Conservation (phyloP, 2,113 vertebrate genomes). For the Sminthopsis crassicaudata region DNA sequence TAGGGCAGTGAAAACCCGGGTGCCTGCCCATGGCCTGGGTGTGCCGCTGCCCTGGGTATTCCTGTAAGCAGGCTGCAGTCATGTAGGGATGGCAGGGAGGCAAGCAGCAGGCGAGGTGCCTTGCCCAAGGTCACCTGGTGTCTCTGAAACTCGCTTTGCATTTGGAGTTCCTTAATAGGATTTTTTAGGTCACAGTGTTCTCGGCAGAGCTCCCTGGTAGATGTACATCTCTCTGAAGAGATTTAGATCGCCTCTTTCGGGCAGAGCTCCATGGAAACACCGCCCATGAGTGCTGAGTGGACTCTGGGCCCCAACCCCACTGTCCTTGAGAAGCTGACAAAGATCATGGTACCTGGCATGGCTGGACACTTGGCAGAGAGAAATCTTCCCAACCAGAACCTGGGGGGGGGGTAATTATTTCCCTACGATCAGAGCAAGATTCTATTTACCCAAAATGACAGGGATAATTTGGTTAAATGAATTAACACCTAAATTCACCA, state of each 20-base stretch:
- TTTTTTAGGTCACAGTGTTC: slow-evolving; percentile 82
- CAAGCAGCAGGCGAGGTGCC: slow-evolving; percentile 41
- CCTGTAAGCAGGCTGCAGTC: slow-evolving; percentile 21
- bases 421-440: slow-evolving; percentile 53
- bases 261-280: slow-evolving; percentile 80
- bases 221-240: slow-evolving; percentile 80
- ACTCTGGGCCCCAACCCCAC: slow-evolving; percentile 45
- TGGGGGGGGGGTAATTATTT: slow-evolving; percentile 44
- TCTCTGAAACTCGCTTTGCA: slow-evolving; percentile 74
- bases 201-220: slow-evolving; percentile 80
- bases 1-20: slow-evolving; percentile 60
- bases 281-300: slow-evolving; percentile 69
- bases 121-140: slow-evolving; percentile 69
- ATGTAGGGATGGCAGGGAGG: slow-evolving; percentile 20
- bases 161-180: slow-evolving; percentile 77
- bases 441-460: slow-evolving; percentile 55
- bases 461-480: slow-evolving; percentile 67
- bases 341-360: slow-evolving; percentile 44
- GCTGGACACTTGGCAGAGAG: slow-evolving; percentile 58
- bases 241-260: slow-evolving; percentile 79
- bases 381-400: slow-evolving; percentile 26
- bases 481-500: slow-evolving; percentile 56
- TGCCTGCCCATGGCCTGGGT: slow-evolving; percentile 35
- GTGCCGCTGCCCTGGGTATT: neutral
- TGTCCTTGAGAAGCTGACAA: slow-evolving; percentile 45